Evolutionary conservation across 2,797 vertebrate genomes (phyloP).

Genomic region (Caiman crocodilus): DNA sequence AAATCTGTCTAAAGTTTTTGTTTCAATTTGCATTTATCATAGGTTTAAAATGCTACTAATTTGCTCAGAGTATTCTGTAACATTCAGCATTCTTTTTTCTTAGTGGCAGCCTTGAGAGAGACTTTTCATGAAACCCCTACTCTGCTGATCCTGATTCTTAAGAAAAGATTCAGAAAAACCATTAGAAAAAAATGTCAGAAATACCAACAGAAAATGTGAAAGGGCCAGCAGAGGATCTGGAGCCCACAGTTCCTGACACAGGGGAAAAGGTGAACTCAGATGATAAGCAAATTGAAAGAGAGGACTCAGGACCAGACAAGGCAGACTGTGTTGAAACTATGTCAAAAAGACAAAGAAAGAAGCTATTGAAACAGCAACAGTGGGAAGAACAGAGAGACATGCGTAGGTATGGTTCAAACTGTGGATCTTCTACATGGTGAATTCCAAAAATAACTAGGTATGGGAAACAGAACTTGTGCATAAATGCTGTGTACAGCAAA

Average conservation of each 20-base stretch:
- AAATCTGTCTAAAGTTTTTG: not conserved
- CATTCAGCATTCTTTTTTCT: not conserved
- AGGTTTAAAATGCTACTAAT: not conserved
- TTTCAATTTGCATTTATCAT: not conserved
- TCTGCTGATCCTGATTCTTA: not conserved
- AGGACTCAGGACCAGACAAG: constrained; percentile 1
- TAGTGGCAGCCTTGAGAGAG: not conserved
- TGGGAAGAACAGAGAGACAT: constrained; percentile 95
- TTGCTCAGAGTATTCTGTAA: not conserved
- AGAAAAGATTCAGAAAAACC: not conserved
- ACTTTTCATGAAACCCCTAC: not conserved
- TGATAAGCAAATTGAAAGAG: not conserved
- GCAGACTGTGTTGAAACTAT: constrained; percentile 67
- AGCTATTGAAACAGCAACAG: constrained; percentile 90
- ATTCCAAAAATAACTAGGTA: accelerated
- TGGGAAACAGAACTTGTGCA: not conserved
- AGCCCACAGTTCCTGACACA: not conserved
- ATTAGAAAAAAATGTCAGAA: constrained; percentile 64
- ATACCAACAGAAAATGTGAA: not conserved
- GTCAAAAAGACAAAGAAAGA: constrained; percentile 95
- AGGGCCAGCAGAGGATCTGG: not conserved
- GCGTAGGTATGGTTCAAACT: constrained; percentile 86
- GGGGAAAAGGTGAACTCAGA: constrained; percentile 34
- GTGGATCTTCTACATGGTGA: not conserved
- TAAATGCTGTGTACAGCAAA: not conserved